Evolutionary conservation across 2,113 vertebrate genomes (phyloP).

Genomic region (Hypocryptadius cinnamomeus): DNA sequence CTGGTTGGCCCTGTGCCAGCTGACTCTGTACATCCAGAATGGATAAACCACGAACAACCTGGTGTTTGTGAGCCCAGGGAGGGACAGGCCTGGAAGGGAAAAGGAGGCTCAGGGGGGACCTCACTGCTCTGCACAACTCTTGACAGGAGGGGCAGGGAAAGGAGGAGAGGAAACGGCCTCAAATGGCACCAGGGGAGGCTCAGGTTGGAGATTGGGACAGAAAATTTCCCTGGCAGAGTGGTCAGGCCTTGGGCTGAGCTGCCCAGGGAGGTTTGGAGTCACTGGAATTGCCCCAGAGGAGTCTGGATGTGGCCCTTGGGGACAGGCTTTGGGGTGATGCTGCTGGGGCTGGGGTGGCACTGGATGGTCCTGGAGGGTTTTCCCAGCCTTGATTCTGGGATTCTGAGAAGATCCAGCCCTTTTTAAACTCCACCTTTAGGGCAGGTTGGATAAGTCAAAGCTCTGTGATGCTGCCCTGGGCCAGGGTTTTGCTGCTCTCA

Average conservation of each 20-base stretch:
- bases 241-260: not conserved
- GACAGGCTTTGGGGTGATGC: not conserved
- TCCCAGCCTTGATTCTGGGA: no score
- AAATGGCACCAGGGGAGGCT: not conserved
- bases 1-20: not conserved
- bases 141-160: not conserved
- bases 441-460: not conserved
- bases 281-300: not conserved
- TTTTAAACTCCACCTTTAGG: not conserved
- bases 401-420: not conserved
- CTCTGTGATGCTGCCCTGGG: not conserved
- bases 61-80: not conserved
- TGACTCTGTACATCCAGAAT: not conserved
- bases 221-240: not conserved
- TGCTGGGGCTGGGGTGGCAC: not conserved
- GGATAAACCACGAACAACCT: not conserved
- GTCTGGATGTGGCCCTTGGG: not conserved
- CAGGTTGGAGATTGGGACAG: not conserved
- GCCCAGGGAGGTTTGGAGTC: not conserved
- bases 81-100: not conserved
- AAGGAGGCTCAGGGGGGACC: not conserved
- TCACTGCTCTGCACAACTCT: not conserved
- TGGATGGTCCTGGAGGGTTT: rapidly evolving
- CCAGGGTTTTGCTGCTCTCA: not conserved
- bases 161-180: not conserved